These are phyloP conservation scores for Lysandra coridon DNA, from an alignment of 2,888 invertebrate genomes.

Conservation along the genomic window DNA sequence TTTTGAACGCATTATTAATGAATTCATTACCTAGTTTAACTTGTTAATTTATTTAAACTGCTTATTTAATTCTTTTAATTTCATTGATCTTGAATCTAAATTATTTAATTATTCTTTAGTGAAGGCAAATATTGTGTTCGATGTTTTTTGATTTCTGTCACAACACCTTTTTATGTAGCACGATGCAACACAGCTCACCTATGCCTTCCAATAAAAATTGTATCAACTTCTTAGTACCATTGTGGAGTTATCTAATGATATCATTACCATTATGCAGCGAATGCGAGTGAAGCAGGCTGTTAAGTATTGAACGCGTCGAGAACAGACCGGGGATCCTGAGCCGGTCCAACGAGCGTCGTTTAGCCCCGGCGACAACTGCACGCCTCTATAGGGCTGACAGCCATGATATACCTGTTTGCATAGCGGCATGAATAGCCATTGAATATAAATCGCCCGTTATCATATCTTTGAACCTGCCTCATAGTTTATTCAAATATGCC, in stretches of 20 bases:
- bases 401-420: slow-evolving; percentile 41
- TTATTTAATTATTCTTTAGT: background rate
- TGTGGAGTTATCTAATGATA: slow-evolving; percentile 3
- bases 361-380: slow-evolving; percentile 73
- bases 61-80: background rate
- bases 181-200: background rate
- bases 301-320: slow-evolving; percentile 63
- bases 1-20: background rate
- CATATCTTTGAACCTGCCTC: slow-evolving; percentile 39
- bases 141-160: background rate
- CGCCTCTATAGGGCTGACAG: slow-evolving; percentile 60
- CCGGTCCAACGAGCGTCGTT: slow-evolving; percentile 76
- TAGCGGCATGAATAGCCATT: slow-evolving; percentile 38
- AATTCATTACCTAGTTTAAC: slow-evolving; percentile 2
- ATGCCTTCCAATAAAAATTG: background rate
- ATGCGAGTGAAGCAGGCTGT: slow-evolving; percentile 50
- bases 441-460: slow-evolving; percentile 42
- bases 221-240: background rate
- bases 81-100: background rate
- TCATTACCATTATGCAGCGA: slow-evolving; percentile 15
- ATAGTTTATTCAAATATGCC: slow-evolving; percentile 40
- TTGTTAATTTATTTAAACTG: background rate
- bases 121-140: background rate
- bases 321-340: slow-evolving; percentile 69
- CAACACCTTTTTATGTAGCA: background rate